phyloP scores from a whole-genome alignment of 2,888 invertebrate species.

The Acronicta alni region DNA sequence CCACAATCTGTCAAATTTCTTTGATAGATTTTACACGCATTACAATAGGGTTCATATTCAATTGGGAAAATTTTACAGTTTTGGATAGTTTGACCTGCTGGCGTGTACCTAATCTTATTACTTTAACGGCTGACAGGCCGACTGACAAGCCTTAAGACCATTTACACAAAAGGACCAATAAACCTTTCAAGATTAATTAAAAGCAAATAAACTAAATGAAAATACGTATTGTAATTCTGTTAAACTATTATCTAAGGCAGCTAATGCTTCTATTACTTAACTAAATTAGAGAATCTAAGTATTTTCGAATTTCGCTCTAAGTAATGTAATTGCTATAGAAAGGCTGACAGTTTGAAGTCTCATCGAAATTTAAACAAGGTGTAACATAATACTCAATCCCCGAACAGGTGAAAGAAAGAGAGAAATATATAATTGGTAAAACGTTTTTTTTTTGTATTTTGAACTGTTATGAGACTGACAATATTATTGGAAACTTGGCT shows the following conservation, averaged over 20 bases:
- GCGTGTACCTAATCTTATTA: background rate
- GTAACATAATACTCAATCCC: too few species aligned
- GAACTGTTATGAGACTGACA: too few species aligned
- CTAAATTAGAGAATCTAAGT: background rate
- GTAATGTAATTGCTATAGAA: background rate
- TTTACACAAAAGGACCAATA: background rate
- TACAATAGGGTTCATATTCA: too few species aligned
- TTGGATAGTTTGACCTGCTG: too few species aligned
- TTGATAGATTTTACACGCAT: too few species aligned
- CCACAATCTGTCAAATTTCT: too few species aligned
- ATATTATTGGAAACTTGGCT: too few species aligned
- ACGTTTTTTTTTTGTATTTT: too few species aligned
- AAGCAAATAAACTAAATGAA: constrained; percentile 1
- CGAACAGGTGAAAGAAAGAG: too few species aligned
- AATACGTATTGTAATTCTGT: constrained; percentile 1
- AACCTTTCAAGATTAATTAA: constrained; percentile 1
- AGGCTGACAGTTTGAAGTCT: background rate
- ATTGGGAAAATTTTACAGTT: too few species aligned
- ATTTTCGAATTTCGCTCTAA: background rate
- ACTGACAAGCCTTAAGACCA: background rate
- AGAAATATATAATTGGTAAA: too few species aligned
- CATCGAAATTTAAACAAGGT: too few species aligned
- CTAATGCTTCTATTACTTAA: background rate
- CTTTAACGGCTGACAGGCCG: background rate
- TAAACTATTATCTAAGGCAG: background rate